Conservation (phyloP, 2,113 vertebrate genomes). For the Leptosomus discolor region DNA sequence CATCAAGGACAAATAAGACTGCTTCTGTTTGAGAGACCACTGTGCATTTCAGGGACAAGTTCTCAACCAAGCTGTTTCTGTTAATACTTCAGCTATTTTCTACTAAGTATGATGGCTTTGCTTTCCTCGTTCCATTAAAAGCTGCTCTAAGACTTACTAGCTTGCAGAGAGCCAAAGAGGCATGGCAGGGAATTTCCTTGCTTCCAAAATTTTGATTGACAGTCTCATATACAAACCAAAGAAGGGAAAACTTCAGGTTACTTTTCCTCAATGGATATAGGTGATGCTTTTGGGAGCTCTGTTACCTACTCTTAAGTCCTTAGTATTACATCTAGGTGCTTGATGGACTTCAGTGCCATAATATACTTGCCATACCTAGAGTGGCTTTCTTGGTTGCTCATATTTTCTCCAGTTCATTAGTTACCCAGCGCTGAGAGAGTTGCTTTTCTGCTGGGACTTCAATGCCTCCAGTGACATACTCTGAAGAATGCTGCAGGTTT, state of each 20-base stretch:
- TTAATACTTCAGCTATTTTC: background rate
- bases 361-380: background rate
- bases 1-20: background rate
- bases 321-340: background rate
- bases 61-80: background rate
- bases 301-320: background rate
- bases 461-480: background rate
- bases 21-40: background rate
- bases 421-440: background rate
- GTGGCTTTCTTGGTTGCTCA: background rate
- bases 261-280: background rate
- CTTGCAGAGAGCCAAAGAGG: background rate
- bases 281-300: background rate
- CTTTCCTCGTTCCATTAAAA: background rate
- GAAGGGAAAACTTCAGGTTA: background rate
- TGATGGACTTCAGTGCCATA: background rate
- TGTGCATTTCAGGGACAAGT: background rate
- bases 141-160: background rate
- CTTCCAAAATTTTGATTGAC: background rate
- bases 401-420: background rate
- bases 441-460: background rate
- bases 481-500: background rate
- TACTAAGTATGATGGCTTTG: background rate
- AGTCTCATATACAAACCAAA: background rate
- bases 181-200: background rate